These are phyloP conservation scores for Loriculus beryllinus DNA, from an alignment of 2,797 vertebrate species.

Conservation along the genomic window DNA sequence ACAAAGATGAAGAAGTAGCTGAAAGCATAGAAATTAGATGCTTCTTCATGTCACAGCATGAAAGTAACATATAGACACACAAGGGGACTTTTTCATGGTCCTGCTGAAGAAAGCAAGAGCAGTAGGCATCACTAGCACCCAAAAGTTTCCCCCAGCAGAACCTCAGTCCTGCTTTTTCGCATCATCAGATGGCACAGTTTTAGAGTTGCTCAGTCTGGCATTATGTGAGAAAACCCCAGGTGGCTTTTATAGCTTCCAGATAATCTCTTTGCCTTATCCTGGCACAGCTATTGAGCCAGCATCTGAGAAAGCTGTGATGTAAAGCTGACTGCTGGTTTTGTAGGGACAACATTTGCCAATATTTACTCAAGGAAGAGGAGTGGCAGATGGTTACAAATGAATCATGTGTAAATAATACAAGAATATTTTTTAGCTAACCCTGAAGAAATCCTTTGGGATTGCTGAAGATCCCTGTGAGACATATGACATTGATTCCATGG, in stretches of 20 bases:
- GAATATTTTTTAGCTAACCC: conserved; percentile 2
- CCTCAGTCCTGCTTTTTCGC: neutral
- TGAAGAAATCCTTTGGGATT: neutral
- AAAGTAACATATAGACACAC: neutral
- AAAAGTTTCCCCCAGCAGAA: neutral
- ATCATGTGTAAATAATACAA: conserved; percentile 31
- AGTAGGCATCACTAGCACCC: neutral
- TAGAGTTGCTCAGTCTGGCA: neutral
- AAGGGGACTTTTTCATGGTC: neutral
- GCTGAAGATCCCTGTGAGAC: neutral
- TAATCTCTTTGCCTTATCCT: neutral
- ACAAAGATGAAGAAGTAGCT: neutral
- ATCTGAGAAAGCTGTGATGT: conserved; percentile 10
- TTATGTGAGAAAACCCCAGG: neutral
- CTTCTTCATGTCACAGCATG: neutral
- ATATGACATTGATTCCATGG: neutral
- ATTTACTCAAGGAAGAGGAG: conserved; percentile 43
- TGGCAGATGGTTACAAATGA: conserved; percentile 45
- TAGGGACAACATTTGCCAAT: conserved; percentile 30
- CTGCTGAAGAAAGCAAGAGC: neutral
- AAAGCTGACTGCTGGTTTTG: conserved; percentile 9
- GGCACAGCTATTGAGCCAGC: neutral
- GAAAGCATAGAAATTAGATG: neutral
- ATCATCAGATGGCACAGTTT: neutral
- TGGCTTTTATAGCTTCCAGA: neutral